phyloP scores from a whole-genome alignment of 2,113 vertebrate species.

The Aspidoscelis tigris region DNA sequence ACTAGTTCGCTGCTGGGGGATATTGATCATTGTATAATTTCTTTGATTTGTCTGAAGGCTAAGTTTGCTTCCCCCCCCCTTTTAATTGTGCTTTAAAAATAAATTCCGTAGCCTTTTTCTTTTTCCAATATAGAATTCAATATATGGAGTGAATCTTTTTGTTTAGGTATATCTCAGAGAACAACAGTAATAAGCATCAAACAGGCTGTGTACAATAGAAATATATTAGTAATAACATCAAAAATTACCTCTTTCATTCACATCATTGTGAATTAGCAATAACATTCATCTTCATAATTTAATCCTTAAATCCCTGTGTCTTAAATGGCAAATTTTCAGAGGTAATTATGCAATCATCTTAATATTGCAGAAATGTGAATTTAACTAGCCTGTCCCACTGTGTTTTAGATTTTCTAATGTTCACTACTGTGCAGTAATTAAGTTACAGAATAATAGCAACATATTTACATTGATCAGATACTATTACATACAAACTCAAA shows the following conservation, averaged over 20 bases:
- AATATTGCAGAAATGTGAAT: constrained; percentile 70
- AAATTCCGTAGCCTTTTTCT: too few species aligned
- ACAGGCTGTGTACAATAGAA: too few species aligned
- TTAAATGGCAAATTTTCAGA: constrained; percentile 63
- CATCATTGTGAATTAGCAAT: constrained; percentile 30
- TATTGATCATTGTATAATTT: too few species aligned
- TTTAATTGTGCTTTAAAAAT: too few species aligned
- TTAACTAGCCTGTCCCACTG: constrained; percentile 65
- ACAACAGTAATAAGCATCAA: too few species aligned
- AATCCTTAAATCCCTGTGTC: constrained; percentile 47
- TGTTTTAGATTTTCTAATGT: constrained; percentile 70
- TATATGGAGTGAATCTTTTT: too few species aligned
- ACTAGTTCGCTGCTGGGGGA: too few species aligned
- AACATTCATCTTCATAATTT: constrained; percentile 59
- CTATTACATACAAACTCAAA: constrained; percentile 59
- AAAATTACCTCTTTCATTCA: neutral
- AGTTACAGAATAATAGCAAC: constrained; percentile 76
- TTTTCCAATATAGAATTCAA: too few species aligned
- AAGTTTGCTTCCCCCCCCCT: too few species aligned
- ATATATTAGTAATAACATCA: too few species aligned
- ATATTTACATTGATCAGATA: constrained; percentile 69
- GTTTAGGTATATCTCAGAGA: too few species aligned
- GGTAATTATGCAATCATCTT: constrained; percentile 69
- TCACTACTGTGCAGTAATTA: constrained; percentile 72
- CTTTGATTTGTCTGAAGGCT: too few species aligned